Base-by-base conservation (phyloP, 2,888 invertebrate genomes). In the Psylliodes chrysocephalus region DNA sequence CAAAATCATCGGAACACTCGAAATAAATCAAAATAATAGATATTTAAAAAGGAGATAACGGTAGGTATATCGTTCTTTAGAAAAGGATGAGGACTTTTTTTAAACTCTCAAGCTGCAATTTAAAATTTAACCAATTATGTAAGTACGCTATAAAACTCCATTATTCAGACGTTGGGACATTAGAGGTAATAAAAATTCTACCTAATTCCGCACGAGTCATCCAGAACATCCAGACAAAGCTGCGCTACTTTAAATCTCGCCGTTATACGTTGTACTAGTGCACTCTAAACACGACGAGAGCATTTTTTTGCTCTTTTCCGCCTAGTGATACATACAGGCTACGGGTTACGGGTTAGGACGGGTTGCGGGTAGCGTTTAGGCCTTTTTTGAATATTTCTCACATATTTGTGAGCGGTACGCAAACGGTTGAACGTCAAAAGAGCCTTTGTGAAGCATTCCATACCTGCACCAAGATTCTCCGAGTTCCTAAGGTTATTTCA, bases 391-490 rank as follows among this genome's bases (percentile, higher is more conserved):
- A 61, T 61, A 54, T 55, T 44, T 55, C 61, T 40, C 47, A 61
- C 61, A 61, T 61, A 61, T 38, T 61, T 61, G 54, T 61, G 40
- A 2, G 30, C 1, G 44, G 17, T 18, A 17, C 44, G 40, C 12
- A 40, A 10, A 12, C 12, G 40, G n/a, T n/a, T n/a, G n/a, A n/a
- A n/a, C 61, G 38, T 54, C 61, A 28, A 53, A 40, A 19, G 47
- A 40, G 14, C 54, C 53, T 61, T 61, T 61, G 55, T 49, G 55
- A 61, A 61, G 28, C 55, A 61, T 61, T 61, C 61, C 61, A 49
- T 61, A 55, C 55, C 49, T 61, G 18, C 55, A 42, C 30, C 25
- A 49, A 46, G 54, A 55, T 61, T 61, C 61, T 46, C 40, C 12
- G 55, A 49, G 47, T 61, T 54, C 61, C 61, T 17, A 35, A 54